These are phyloP conservation scores for Helicoverpa armigera DNA, from an alignment of 1,140 invertebrate species.

Conservation along the genomic window DNA sequence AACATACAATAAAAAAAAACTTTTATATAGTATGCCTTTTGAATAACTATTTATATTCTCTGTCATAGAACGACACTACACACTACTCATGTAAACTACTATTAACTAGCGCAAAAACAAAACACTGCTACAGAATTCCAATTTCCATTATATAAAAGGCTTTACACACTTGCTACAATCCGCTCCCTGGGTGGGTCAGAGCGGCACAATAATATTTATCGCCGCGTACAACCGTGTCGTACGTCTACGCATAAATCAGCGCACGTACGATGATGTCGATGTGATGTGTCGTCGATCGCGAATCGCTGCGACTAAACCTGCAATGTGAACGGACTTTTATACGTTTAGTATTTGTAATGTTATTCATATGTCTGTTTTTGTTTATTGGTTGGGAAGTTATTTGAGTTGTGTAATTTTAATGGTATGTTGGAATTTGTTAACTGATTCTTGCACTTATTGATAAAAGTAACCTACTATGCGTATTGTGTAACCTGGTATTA, in stretches of 20 bases:
- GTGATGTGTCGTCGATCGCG: conserved; percentile 49
- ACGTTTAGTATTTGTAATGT: conserved; percentile 38
- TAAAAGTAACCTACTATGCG: too few species aligned
- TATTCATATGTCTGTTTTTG: conserved; percentile 37
- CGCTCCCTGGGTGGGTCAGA: conserved; percentile 65
- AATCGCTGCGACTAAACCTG: conserved; percentile 45
- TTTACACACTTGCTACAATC: conserved; percentile 59
- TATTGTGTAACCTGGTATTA: too few species aligned
- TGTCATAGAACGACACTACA: too few species aligned
- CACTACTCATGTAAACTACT: too few species aligned
- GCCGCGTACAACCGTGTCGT: conserved; percentile 59
- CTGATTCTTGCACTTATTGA: too few species aligned
- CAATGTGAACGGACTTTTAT: conserved; percentile 54
- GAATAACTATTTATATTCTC: too few species aligned
- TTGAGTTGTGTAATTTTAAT: background rate
- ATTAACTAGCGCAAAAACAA: background rate
- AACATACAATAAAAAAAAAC: too few species aligned
- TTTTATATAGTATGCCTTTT: too few species aligned
- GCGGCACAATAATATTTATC: conserved; percentile 68
- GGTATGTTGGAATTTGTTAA: too few species aligned
- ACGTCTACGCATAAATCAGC: conserved; percentile 66
- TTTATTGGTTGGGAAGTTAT: background rate
- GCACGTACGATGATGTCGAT: conserved; percentile 47
- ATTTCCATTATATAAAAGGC: conserved; percentile 51
- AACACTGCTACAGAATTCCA: conserved; percentile 24